Evolutionary conservation across 2,113 vertebrate genomes (phyloP).

Genomic region (Chionomys nivalis): DNA sequence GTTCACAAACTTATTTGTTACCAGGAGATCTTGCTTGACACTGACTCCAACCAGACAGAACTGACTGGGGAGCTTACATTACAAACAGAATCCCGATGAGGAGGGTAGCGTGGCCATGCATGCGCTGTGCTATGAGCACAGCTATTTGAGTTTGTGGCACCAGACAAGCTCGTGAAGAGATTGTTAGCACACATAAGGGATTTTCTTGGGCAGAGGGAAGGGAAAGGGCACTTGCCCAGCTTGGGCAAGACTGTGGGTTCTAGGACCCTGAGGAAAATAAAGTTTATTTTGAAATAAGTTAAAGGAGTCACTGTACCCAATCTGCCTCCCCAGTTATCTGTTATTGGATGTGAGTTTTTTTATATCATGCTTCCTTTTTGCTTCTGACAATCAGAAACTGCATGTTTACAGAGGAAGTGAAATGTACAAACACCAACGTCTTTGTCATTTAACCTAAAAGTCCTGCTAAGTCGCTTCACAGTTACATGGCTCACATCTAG

Average conservation of each 20-base stretch:
- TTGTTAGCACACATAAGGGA: not conserved
- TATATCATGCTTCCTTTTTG: not conserved
- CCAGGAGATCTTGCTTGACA: not conserved
- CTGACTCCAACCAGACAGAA: not conserved
- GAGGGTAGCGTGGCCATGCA: no score
- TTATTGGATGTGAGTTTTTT: slow-evolving; percentile 8
- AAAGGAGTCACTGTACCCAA: not conserved
- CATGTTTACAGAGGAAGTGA: not conserved
- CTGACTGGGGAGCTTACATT: not conserved
- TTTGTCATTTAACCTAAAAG: not conserved
- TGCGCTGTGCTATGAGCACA: not conserved
- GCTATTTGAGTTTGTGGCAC: not conserved
- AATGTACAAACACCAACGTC: not conserved
- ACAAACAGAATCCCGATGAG: not conserved
- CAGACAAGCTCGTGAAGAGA: not conserved
- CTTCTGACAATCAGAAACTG: not conserved
- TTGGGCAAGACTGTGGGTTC: not conserved
- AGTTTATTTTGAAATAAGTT: not conserved
- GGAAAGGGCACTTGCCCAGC: not conserved
- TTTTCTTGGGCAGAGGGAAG: not conserved
- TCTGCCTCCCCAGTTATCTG: not conserved
- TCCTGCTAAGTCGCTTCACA: not conserved
- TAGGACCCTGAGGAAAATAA: not conserved
- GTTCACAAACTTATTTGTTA: not conserved
- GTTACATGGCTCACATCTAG: not conserved